Evolutionary conservation across 1,140 invertebrate genomes (phyloP).

Genomic region (Heterodera schachtii): DNA sequence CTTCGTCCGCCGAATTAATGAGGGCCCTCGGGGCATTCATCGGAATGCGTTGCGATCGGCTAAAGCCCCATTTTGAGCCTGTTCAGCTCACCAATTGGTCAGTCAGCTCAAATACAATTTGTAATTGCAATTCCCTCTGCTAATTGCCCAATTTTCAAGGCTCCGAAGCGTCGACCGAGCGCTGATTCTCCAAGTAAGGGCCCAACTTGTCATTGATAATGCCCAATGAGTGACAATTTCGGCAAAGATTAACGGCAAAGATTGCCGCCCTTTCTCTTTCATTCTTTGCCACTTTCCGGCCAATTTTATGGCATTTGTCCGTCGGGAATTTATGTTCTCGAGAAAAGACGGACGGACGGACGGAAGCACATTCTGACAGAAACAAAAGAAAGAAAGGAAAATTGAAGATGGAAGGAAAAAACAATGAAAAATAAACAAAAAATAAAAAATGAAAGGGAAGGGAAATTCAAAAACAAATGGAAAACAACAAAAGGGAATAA

Average conservation of each 20-base stretch:
- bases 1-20: slow-evolving; percentile 41
- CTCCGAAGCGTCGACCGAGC: slow-evolving; percentile 49
- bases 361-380: slow-evolving; percentile 13
- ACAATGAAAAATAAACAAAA: slow-evolving; percentile 20
- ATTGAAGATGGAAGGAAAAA: background rate
- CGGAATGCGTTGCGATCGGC: slow-evolving; percentile 20
- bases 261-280: background rate
- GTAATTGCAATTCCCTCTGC: slow-evolving; percentile 37
- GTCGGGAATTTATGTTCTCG: background rate
- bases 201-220: slow-evolving; percentile 10
- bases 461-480: too few relatives aligned
- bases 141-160: slow-evolving; percentile 43
- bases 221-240: slow-evolving; percentile 8
- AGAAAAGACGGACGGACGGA: background rate
- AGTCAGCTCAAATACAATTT: background rate
- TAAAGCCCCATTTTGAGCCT: slow-evolving; percentile 18
- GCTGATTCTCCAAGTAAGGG: slow-evolving; percentile 47
- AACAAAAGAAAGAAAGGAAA: background rate
- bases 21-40: slow-evolving; percentile 36
- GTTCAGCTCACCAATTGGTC: slow-evolving; percentile 27
- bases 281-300: slow-evolving; percentile 4
- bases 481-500: too few relatives aligned
- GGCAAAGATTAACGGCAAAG: slow-evolving; percentile 26
- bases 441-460: background rate
- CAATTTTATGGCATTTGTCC: slow-evolving; percentile 9